phyloP scores from a whole-genome alignment of 2,888 invertebrate genomes.

The Cylindroiulus punctatus region DNA sequence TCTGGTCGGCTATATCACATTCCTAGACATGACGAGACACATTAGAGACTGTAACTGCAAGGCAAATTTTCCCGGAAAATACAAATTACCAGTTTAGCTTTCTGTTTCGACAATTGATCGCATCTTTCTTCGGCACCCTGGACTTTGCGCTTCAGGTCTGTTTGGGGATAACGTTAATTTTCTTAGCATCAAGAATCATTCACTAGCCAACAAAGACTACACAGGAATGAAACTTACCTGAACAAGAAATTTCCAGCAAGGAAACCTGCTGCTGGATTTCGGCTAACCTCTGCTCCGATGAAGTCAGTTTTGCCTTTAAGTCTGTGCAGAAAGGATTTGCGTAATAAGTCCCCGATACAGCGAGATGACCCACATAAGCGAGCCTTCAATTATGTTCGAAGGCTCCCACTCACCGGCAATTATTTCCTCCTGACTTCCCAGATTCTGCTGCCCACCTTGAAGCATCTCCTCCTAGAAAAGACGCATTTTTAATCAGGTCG shows the following conservation, averaged over 20 bases:
- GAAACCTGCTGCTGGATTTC: neutral
- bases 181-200: too few species aligned
- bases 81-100: constrained; percentile 54
- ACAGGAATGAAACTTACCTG: neutral
- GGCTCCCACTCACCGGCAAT: neutral
- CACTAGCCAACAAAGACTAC: neutral
- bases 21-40: constrained; percentile 55
- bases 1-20: constrained; percentile 54
- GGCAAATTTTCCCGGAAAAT: neutral
- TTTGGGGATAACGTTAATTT: neutral
- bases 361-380: neutral
- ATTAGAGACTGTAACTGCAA: too few species aligned
- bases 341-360: neutral
- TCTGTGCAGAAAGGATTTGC: neutral
- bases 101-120: constrained; percentile 51
- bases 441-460: neutral
- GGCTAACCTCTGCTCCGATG: neutral
- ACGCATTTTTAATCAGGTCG: too few species aligned
- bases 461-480: neutral
- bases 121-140: constrained; percentile 47
- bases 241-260: neutral
- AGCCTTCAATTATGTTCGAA: too few species aligned
- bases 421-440: neutral
- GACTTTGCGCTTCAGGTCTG: constrained; percentile 44
- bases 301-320: neutral